Conservation (phyloP, 2,113 vertebrate genomes). For the Callopanchax toddi region DNA sequence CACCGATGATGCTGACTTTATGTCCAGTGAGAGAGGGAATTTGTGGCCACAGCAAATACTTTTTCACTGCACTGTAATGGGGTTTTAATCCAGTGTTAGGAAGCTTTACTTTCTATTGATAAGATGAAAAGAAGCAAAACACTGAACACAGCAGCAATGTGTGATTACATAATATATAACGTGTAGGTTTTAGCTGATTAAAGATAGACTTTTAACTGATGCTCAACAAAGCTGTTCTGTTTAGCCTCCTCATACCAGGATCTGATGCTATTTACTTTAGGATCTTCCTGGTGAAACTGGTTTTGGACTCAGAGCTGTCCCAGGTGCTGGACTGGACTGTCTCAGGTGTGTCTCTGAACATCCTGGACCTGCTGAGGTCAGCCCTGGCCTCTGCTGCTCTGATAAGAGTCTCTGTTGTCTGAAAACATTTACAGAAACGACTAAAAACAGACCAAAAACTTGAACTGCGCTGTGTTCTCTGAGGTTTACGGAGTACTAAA, state of each 20-base stretch:
- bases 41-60: no score
- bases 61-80: no score
- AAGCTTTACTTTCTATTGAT: not conserved
- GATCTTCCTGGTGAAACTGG: not conserved
- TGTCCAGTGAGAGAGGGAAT: no score
- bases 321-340: not conserved
- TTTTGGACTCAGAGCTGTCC: not conserved
- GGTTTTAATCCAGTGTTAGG: no score
- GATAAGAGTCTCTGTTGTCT: no score
- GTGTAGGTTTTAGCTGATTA: not conserved
- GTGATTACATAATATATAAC: slow-evolving; percentile 10
- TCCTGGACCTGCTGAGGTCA: not conserved
- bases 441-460: no score
- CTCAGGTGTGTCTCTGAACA: not conserved
- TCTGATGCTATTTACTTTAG: not conserved
- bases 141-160: slow-evolving; percentile 9
- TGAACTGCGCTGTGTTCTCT: slow-evolving; percentile 1
- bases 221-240: not conserved
- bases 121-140: not conserved
- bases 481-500: slow-evolving; percentile 16
- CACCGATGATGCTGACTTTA: no score
- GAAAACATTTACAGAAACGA: no score
- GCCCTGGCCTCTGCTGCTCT: no score
- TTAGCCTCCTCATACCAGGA: slow-evolving; percentile 1
- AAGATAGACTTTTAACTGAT: no score